These are phyloP conservation scores for Ardeotis arabs DNA, from an alignment of 2,113 vertebrate species.

Conservation along the genomic window DNA sequence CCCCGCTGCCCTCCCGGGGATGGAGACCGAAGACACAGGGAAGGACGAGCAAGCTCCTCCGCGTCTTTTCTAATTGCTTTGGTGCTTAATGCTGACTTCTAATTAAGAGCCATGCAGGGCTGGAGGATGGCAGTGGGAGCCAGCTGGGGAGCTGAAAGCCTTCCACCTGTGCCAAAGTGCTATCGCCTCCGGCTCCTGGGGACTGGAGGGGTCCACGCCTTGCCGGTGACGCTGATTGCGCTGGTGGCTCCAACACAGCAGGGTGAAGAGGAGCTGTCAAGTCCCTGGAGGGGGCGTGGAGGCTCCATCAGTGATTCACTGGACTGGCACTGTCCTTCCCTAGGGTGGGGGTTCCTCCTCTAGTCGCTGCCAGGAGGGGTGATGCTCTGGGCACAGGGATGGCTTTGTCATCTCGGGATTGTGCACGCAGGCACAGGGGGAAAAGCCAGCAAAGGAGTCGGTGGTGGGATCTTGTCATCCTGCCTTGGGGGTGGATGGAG, in stretches of 20 bases:
- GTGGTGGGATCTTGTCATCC: neutral
- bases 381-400: accelerated
- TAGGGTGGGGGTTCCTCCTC: neutral
- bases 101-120: neutral
- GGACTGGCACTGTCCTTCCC: accelerated
- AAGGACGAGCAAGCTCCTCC: accelerated
- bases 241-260: accelerated
- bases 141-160: neutral
- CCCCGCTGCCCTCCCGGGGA: neutral
- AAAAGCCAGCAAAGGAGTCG: neutral
- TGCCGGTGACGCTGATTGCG: accelerated
- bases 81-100: neutral
- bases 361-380: accelerated
- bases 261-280: accelerated
- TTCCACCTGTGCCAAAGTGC: neutral
- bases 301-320: neutral
- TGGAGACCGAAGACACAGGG: accelerated
- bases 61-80: neutral
- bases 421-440: accelerated
- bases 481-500: neutral
- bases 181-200: accelerated
- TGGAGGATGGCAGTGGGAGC: neutral
- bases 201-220: accelerated
- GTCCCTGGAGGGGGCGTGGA: neutral
- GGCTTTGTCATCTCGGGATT: accelerated